Base-by-base conservation (phyloP, 1,140 invertebrate species). In the Pemphigus obesinymphae region DNA sequence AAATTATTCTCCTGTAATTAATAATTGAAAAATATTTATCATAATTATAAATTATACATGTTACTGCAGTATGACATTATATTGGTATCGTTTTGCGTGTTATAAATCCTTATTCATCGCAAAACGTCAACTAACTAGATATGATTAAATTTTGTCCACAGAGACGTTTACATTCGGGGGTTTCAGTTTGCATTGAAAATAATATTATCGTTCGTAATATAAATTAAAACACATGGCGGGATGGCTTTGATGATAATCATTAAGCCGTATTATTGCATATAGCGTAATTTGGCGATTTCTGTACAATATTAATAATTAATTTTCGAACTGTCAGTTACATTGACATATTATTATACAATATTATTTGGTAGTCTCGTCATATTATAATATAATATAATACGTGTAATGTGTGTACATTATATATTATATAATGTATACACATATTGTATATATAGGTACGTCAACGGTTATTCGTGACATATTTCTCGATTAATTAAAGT, bases 401-500 rank as follows among this genome's bases (percentile, higher is more conserved):
- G n/a, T n/a, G n/a, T n/a, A n/a, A n/a, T n/a, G n/a, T n/a, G n/a
- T n/a, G n/a, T n/a, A n/a, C n/a, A n/a, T n/a, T n/a, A n/a, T n/a
- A n/a, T n/a, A n/a, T n/a, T n/a, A n/a, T n/a, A n/a, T n/a, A n/a
- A n/a, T n/a, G n/a, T n/a, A n/a, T n/a, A n/a, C n/a, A n/a, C n/a
- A n/a, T n/a, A n/a, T n/a, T n/a, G n/a, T 63, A 29, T 63, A 34
- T 63, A 63, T 63, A 34, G n/a, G 29, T 66, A 37, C 37, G 26
- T 43, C 37, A 29, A 45, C 23, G 37, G 66, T 45, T 45, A 37
- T n/a, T 43, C 26, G 37, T 70, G 66, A 70, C 66, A 70, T 45
- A 70, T 70, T n/a, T n/a, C n/a, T 23, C 66, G 66, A 70, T 70
- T 70, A 70, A 70, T 70, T 70, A 68, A 68, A 43, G 66, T 70